phyloP scores from a whole-genome alignment of 2,113 vertebrate species.

The Eulacestoma nigropectus region DNA sequence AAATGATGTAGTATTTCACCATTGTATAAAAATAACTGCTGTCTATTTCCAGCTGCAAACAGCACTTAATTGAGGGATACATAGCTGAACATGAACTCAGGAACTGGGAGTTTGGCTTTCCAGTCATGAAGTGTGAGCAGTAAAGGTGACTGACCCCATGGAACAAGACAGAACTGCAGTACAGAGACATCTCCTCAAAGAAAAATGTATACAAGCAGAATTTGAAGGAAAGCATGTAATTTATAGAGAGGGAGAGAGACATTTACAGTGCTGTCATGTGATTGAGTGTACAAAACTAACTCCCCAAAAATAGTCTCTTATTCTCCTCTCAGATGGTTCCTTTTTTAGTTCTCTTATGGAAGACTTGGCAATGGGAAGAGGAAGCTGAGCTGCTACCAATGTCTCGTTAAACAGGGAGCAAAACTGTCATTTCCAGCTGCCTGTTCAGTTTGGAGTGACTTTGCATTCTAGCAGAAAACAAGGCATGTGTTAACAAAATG shows the following conservation, averaged over 20 bases:
- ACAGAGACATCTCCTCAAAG: neutral
- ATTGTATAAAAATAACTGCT: neutral
- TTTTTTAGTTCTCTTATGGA: conserved; percentile 28
- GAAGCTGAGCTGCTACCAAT: conserved; percentile 2
- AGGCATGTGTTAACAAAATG: neutral
- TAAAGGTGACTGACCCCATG: neutral
- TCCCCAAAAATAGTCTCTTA: neutral
- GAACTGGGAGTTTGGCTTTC: neutral
- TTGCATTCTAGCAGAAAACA: neutral
- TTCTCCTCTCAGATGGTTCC: conserved; percentile 4
- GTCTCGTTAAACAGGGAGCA: neutral
- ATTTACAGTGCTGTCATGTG: neutral
- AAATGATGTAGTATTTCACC: neutral
- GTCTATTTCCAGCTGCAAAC: neutral
- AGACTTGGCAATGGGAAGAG: conserved; percentile 17
- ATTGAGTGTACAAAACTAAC: neutral
- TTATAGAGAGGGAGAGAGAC: neutral
- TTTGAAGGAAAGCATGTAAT: neutral
- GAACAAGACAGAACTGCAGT: neutral
- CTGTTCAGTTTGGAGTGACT: conserved; percentile 17
- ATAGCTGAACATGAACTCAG: neutral
- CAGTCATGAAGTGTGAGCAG: neutral
- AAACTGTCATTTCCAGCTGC: conserved; percentile 18
- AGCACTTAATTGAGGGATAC: neutral
- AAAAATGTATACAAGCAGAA: neutral